phyloP scores from a whole-genome alignment of 2,888 invertebrate species.

The Leptarthrus brevirostris region DNA sequence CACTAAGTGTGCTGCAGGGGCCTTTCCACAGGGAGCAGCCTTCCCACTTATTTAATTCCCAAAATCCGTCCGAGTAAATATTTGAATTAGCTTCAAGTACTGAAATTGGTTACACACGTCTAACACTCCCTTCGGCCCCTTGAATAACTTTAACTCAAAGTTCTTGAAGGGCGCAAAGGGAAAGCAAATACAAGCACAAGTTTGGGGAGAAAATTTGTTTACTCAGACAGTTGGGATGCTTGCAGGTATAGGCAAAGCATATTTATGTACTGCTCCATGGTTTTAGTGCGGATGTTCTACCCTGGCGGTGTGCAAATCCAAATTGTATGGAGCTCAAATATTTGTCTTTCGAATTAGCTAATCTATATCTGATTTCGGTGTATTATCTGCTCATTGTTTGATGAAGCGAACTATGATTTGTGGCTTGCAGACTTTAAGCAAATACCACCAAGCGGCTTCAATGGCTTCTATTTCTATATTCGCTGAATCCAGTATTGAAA shows the following conservation, averaged over 20 bases:
- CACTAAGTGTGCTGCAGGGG: neutral
- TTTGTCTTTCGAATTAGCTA: conserved; percentile 46
- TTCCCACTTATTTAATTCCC: conserved; percentile 47
- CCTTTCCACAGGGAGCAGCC: conserved; percentile 10
- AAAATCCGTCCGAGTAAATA: conserved; percentile 46
- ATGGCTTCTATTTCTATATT: neutral
- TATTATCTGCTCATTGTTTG: conserved; percentile 47
- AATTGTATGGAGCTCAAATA: conserved; percentile 43
- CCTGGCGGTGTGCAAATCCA: conserved; percentile 34
- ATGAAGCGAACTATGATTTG: conserved; percentile 46
- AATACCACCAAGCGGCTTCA: conserved; percentile 26
- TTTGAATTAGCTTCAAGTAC: conserved; percentile 47
- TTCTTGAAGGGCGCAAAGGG: conserved; percentile 29
- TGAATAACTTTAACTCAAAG: conserved; percentile 42
- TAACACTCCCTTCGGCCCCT: conserved; percentile 23
- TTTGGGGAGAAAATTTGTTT: conserved; percentile 41
- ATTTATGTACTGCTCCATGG: conserved; percentile 11
- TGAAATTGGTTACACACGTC: conserved; percentile 47
- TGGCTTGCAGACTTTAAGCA: conserved; percentile 45
- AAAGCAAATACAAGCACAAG: conserved; percentile 43
- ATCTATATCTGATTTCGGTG: conserved; percentile 48
- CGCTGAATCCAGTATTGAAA: neutral
- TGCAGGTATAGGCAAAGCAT: conserved; percentile 33
- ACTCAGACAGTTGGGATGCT: conserved; percentile 42
- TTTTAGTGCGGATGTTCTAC: neutral